A percentile compares a stretch with the other conserved stretches of the same genome.
phyloP scores from a whole-genome alignment of 1,140 invertebrate genomes.

The Drosophila repletoides region DNA sequence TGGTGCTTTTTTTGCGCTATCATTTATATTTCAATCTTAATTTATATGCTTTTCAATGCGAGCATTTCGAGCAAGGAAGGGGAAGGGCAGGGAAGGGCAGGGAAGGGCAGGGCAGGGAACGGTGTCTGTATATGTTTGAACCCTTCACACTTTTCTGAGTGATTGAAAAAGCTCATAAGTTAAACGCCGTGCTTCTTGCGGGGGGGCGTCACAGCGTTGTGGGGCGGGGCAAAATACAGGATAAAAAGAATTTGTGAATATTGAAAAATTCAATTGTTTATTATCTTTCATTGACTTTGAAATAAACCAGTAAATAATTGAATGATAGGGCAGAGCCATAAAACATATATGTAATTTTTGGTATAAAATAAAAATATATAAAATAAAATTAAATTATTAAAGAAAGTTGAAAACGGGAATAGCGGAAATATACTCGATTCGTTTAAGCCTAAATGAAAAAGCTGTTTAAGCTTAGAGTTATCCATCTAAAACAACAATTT shows the following conservation, averaged over 20 bases:
- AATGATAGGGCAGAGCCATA: too few relatives aligned
- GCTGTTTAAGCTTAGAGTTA: too few relatives aligned
- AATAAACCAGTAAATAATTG: slow-evolving; percentile 1
- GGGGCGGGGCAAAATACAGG: neutral
- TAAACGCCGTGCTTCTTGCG: slow-evolving; percentile 25
- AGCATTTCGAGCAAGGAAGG: too few relatives aligned
- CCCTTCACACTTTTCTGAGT: neutral
- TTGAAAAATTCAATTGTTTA: slow-evolving; percentile 12
- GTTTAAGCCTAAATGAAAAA: too few relatives aligned
- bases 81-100: too few relatives aligned
- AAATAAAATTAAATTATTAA: neutral
- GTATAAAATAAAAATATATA: too few relatives aligned
- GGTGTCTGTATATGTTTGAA: too few relatives aligned
- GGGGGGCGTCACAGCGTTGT: slow-evolving; percentile 1
- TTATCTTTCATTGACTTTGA: slow-evolving; percentile 3
- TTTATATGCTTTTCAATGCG: slow-evolving; percentile 68
- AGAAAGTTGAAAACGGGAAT: neutral
- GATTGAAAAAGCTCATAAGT: slow-evolving; percentile 63
- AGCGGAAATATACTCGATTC: too few relatives aligned
- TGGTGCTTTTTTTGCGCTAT: slow-evolving; percentile 46
- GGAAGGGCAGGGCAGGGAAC: too few relatives aligned
- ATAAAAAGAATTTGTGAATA: slow-evolving; percentile 3
- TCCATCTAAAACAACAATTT: too few relatives aligned
- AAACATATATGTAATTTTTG: neutral
- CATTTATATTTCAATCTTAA: slow-evolving; percentile 79